These are phyloP conservation scores for Sarcophilus harrisii DNA, from an alignment of 2,797 vertebrate genomes.

Conservation along the genomic window DNA sequence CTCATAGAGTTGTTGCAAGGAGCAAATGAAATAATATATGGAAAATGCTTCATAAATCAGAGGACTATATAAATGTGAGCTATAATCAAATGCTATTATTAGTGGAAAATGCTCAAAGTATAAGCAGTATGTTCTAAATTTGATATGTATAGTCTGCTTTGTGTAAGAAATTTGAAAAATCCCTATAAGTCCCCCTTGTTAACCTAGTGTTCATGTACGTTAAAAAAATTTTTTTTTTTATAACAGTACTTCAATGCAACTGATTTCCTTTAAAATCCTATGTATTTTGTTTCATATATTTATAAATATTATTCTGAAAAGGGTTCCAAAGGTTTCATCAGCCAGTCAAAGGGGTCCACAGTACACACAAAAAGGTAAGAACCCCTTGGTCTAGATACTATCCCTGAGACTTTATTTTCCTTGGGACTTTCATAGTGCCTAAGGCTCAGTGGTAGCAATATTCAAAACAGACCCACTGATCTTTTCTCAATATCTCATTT, in stretches of 20 bases:
- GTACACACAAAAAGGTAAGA: neutral
- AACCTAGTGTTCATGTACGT: too few species aligned
- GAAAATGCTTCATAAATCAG: neutral
- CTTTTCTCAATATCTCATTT: slow-evolving; percentile 74
- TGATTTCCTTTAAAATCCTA: neutral
- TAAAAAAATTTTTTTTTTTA: neutral
- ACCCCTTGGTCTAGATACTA: neutral
- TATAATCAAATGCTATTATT: neutral
- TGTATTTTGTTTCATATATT: neutral
- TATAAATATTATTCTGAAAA: neutral
- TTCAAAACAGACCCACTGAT: slow-evolving; percentile 74
- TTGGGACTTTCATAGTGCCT: slow-evolving; percentile 66
- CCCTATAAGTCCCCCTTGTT: neutral
- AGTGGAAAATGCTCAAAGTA: neutral
- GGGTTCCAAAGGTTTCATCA: neutral
- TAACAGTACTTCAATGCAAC: neutral
- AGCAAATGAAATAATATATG: neutral
- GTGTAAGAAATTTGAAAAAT: slow-evolving; percentile 50
- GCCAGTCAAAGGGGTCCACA: neutral
- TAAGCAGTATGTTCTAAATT: neutral
- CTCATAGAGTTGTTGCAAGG: neutral
- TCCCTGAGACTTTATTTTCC: neutral
- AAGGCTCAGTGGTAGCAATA: slow-evolving; percentile 73
- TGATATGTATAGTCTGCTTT: slow-evolving; percentile 52
- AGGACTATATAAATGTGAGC: neutral